Percentiles rank a stretch among this genome's conserved stretches.
Conservation (phyloP, 2,888 invertebrate species). For the Colletes collaris region DNA sequence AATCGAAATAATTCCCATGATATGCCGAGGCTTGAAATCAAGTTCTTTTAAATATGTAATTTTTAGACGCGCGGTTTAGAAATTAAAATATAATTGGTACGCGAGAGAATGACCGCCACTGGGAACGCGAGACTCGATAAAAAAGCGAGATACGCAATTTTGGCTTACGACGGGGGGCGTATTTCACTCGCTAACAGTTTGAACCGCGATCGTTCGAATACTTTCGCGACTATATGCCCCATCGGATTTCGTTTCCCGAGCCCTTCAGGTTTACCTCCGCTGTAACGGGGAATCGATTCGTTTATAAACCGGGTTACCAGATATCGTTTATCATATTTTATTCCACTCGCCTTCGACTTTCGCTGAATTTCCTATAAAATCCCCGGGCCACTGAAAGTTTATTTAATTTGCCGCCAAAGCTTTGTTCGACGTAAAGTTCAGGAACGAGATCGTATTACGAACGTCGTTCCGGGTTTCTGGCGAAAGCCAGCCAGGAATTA, state of each 20-base stretch:
- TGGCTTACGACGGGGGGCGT: too few relatives aligned
- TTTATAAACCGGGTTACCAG: slow-evolving; percentile 30
- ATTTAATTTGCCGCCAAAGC: slow-evolving; percentile 17
- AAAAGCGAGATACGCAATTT: too few relatives aligned
- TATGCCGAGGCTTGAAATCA: too few relatives aligned
- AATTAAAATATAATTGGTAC: too few relatives aligned
- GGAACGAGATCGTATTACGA: background rate
- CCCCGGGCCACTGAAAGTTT: slow-evolving; percentile 2
- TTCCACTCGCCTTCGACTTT: slow-evolving; percentile 17
- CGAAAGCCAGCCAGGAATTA: too few relatives aligned
- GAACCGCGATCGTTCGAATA: slow-evolving; percentile 14
- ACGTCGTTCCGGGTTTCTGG: background rate
- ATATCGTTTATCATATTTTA: slow-evolving; percentile 43
- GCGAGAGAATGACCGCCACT: too few relatives aligned
- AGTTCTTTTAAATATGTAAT: too few relatives aligned
- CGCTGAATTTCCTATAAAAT: slow-evolving; percentile 16
- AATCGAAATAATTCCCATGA: too few relatives aligned
- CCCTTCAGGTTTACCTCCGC: slow-evolving; percentile 7
- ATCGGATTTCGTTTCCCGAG: slow-evolving; percentile 2
- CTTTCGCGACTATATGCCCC: slow-evolving; percentile 26
- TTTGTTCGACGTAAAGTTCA: background rate
- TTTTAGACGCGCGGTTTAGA: too few relatives aligned
- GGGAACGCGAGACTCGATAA: too few relatives aligned
- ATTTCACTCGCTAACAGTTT: too few relatives aligned
- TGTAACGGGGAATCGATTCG: slow-evolving; percentile 19